These are phyloP conservation scores for Chloebia gouldiae DNA, from an alignment of 2,113 vertebrate genomes.

Conservation along the genomic window DNA sequence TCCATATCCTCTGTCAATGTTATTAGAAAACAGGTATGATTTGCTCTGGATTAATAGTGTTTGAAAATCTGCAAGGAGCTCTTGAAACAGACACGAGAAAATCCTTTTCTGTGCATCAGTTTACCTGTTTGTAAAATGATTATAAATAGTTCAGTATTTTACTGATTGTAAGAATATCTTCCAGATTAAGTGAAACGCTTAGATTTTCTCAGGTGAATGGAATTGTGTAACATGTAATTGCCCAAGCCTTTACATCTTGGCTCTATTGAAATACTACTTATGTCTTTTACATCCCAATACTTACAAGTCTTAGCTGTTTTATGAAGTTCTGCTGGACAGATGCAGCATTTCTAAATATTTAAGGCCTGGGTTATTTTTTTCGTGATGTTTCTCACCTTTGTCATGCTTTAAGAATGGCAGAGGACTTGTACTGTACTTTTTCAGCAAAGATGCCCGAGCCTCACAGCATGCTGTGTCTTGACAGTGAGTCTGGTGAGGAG, in stretches of 20 bases:
- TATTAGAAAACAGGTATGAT: background rate
- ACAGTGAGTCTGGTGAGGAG: background rate
- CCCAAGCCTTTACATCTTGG: background rate
- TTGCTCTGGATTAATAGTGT: background rate
- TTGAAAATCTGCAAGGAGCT: background rate
- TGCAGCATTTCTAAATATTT: background rate
- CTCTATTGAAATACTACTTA: background rate
- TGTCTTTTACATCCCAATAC: background rate
- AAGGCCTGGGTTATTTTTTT: background rate
- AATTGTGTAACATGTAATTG: background rate
- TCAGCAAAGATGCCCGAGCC: background rate
- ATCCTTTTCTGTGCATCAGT: background rate
- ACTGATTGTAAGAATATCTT: background rate
- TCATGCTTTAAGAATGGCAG: background rate
- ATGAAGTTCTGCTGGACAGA: background rate
- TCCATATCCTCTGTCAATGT: background rate
- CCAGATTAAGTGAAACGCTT: background rate
- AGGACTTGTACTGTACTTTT: background rate
- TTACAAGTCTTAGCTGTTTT: background rate
- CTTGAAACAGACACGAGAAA: background rate
- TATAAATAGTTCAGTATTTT: background rate
- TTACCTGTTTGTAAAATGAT: background rate
- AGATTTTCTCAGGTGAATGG: background rate
- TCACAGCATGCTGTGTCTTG: fast-evolving
- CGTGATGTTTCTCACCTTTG: background rate